Conservation (phyloP, 2,113 vertebrate species). For the Struthidea cinerea region DNA sequence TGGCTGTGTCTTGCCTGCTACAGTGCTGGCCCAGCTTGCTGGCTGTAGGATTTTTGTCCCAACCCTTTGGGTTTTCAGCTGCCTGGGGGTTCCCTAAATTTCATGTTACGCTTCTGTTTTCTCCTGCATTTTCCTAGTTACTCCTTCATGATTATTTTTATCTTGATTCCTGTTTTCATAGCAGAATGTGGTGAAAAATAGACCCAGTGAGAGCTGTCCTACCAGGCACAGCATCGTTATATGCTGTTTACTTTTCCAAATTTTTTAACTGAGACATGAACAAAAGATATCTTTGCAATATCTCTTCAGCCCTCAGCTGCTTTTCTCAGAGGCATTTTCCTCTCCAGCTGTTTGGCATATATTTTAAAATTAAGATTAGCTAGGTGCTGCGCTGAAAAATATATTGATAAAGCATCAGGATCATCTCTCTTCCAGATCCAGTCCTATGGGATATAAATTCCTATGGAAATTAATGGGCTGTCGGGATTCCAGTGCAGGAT, state of each 20-base stretch:
- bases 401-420: neutral
- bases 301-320: neutral
- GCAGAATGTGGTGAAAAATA: neutral
- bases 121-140: neutral
- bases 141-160: neutral
- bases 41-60: neutral
- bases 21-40: neutral
- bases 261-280: neutral
- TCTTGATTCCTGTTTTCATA: neutral
- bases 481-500: neutral
- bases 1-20: neutral
- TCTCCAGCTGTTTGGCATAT: neutral
- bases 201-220: neutral
- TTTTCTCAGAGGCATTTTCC: neutral
- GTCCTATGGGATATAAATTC: neutral
- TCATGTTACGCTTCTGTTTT: neutral
- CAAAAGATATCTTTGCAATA: neutral
- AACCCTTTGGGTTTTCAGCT: neutral
- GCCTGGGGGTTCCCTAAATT: neutral
- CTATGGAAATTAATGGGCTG: slow-evolving; percentile 5
- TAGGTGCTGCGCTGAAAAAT: neutral
- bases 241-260: neutral
- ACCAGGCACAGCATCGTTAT: neutral
- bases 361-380: neutral
- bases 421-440: neutral